phyloP scores from a whole-genome alignment of 2,113 vertebrate species.

The Chloropsis cyanopogon region DNA sequence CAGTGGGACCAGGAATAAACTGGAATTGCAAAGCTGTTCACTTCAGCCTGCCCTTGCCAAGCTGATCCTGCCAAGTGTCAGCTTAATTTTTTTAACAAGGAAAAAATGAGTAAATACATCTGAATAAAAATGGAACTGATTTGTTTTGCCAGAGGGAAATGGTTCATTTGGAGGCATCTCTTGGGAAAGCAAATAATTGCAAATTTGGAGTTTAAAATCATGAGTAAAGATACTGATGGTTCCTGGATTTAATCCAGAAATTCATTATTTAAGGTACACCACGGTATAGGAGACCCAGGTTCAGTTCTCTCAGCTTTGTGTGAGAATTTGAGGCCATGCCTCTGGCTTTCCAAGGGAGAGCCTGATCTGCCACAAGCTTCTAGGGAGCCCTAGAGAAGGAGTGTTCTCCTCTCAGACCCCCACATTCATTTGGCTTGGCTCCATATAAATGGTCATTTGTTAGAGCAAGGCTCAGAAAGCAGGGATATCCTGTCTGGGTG shows the following conservation, averaged over 20 bases:
- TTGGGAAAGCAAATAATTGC: neutral
- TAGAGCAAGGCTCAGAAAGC: neutral
- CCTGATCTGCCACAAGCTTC: neutral
- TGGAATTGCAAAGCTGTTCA: neutral
- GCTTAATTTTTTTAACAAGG: neutral
- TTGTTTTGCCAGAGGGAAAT: neutral
- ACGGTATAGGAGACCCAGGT: neutral
- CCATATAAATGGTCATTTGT: neutral
- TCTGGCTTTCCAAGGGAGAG: neutral
- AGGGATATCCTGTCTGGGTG: neutral
- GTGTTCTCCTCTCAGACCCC: neutral
- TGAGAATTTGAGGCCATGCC: neutral
- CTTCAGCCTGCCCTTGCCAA: neutral
- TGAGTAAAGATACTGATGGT: neutral
- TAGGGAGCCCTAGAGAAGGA: neutral
- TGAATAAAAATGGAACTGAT: neutral
- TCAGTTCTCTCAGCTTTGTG: neutral
- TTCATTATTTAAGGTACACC: neutral
- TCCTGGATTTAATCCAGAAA: neutral
- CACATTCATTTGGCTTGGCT: neutral
- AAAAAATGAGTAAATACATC: neutral
- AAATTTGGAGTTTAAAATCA: neutral
- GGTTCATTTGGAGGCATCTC: neutral
- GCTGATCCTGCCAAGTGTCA: neutral
- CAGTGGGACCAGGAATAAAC: neutral